Conservation (phyloP, 2,888 invertebrate genomes). For the Pseudococcus longispinus region DNA sequence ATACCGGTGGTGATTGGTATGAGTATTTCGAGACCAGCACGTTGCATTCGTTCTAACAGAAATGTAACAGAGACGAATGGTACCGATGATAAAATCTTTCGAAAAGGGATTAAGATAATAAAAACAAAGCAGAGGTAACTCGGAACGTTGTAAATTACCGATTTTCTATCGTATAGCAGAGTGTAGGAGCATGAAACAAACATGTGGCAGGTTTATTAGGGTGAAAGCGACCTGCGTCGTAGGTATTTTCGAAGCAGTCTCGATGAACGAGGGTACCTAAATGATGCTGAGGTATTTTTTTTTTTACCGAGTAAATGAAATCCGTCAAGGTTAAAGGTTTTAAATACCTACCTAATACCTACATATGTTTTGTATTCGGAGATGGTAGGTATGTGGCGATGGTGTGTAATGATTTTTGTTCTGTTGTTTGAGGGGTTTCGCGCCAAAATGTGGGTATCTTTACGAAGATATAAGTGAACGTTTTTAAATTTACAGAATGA, state of each 20-base stretch:
- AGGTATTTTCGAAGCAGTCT: not conserved
- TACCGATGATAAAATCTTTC: not conserved
- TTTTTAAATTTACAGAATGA: too few species aligned
- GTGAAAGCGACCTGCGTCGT: not conserved
- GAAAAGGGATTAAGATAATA: not conserved
- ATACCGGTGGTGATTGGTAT: not conserved
- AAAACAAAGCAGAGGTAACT: conserved; percentile 37
- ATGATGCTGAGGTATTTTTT: not conserved
- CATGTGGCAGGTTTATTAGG: conserved; percentile 4
- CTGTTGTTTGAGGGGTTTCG: not conserved
- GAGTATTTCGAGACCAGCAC: not conserved
- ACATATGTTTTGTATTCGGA: too few species aligned
- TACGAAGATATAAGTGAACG: too few species aligned
- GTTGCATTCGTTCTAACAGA: not conserved
- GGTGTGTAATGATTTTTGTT: too few species aligned
- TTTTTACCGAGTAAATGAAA: not conserved
- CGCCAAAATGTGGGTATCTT: not conserved
- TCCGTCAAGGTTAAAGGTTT: not conserved
- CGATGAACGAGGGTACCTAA: not conserved
- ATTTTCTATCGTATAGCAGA: not conserved
- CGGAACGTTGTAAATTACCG: conserved; percentile 6
- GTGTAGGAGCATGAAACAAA: not conserved
- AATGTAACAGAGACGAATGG: conserved; percentile 16
- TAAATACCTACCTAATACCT: too few species aligned
- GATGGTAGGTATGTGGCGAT: too few species aligned